Base-by-base conservation (phyloP, 2,113 vertebrate genomes). In the Cariama cristata region DNA sequence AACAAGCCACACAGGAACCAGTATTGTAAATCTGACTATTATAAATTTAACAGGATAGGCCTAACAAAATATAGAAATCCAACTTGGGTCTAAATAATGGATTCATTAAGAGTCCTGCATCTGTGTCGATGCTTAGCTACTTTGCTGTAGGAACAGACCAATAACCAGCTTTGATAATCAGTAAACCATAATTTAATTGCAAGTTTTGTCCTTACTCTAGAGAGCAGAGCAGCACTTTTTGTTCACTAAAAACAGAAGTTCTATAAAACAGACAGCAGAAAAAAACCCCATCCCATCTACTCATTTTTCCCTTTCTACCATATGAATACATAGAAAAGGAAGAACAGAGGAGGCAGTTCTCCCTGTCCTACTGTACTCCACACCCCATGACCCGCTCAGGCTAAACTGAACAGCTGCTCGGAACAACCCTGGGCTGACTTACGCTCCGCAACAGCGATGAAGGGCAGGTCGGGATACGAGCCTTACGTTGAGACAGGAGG, bases 371-470 rank as follows among this genome's bases (percentile, higher is more conserved):
- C 38, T 17, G 11, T 52, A 67, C 14, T 52, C 24, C 35, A 17
- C 19, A 68, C 24, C n/a, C 14, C n/a, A 27, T 0, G 1, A 64
- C 5, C 3, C 0, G 0, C 30, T 44, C 8, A 35, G 19, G 9
- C 6, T 42, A 64, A 42, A 42, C 14, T 28, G 18, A 22, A 35
- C 15, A 52, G 15, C 13, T 76, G 27, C 35, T 13, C 66, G 22
- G n/a, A 90, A 32, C 26, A 38, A n/a, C 13, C 26, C 9, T 28
- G 32, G 35, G 17, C 42, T 56, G 15, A 5, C 42, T 50, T 17
- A 44, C 2, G 3, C 23, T 40, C 49, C 8, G 6, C 22, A 55
- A 40, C 18, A 63, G 38, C 2, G 4, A 50, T 6, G 38, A 68
- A 53, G 52, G 28, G 12, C 7, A 23, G 17, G 64, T 27, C 19